These are phyloP conservation scores for Oedothorax gibbosus DNA, from an alignment of 1,140 invertebrate species.

Conservation along the genomic window DNA sequence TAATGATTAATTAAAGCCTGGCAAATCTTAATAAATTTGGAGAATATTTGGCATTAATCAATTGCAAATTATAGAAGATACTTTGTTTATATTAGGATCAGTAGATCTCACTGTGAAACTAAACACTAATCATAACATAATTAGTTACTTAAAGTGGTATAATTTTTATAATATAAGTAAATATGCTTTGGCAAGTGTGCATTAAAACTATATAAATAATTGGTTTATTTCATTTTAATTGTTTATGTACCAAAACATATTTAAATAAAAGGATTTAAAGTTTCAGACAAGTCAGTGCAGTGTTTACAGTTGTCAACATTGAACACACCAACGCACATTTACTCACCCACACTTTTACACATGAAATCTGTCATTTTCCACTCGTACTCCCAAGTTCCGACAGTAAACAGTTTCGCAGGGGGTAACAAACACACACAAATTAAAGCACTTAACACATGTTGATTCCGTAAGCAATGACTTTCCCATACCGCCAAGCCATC, in stretches of 20 bases:
- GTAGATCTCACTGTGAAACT: background rate
- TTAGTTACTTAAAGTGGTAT: background rate
- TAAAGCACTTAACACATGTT: constrained; percentile 56
- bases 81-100: background rate
- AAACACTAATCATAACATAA: background rate
- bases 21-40: too few relatives aligned
- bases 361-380: constrained; percentile 47
- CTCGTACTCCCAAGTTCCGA: constrained; percentile 15
- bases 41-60: too few relatives aligned
- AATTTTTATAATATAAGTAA: background rate
- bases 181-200: background rate
- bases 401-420: background rate
- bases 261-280: background rate
- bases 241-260: background rate
- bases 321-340: background rate
- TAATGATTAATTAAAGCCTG: too few relatives aligned
- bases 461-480: constrained; percentile 40
- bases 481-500: constrained; percentile 59
- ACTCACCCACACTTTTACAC: constrained; percentile 47
- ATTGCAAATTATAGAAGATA: too few relatives aligned
- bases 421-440: constrained; percentile 12
- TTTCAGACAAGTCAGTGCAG: background rate
- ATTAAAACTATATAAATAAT: background rate
- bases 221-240: background rate
- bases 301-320: constrained; percentile 40